phyloP scores from a whole-genome alignment of 2,888 invertebrate species.

The Mayetiola destructor region DNA sequence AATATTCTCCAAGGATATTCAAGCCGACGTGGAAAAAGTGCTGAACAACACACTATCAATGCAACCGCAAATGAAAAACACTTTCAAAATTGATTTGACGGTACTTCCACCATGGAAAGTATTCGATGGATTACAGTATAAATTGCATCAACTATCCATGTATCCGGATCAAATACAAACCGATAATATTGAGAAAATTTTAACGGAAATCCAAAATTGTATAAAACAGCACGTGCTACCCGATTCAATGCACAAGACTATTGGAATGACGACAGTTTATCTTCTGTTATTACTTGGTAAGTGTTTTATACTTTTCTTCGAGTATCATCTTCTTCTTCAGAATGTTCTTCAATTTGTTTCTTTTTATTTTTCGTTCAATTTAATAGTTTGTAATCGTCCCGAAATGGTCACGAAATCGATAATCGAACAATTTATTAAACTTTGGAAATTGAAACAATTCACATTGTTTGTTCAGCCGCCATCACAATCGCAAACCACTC shows the following conservation, averaged over 20 bases:
- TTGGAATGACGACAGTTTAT: slow-evolving; percentile 25
- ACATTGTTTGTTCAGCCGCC: background rate
- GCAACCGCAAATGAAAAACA: slow-evolving; percentile 16
- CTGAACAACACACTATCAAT: slow-evolving; percentile 19
- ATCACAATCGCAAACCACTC: background rate
- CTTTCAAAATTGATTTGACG: slow-evolving; percentile 20
- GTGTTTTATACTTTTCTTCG: background rate
- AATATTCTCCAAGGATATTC: slow-evolving; percentile 32
- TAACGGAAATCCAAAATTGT: slow-evolving; percentile 22
- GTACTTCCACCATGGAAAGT: slow-evolving; percentile 24
- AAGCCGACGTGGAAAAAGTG: slow-evolving; percentile 24
- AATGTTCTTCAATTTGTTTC: background rate
- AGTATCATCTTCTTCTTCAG: background rate
- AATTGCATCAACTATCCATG: slow-evolving; percentile 4
- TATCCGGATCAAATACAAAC: background rate
- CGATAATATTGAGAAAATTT: slow-evolving; percentile 22
- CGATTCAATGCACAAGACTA: slow-evolving; percentile 25
- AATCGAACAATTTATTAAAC: background rate
- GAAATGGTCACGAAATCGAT: slow-evolving; percentile 4
- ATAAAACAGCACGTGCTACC: slow-evolving; percentile 23
- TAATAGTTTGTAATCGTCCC: slow-evolving; percentile 1
- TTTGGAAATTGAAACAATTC: background rate
- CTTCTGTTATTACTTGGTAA: slow-evolving; percentile 28
- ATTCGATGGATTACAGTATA: slow-evolving; percentile 25
- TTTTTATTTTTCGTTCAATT: background rate